Conservation (phyloP, 2,113 vertebrate genomes). For the Larimichthys crocea region DNA sequence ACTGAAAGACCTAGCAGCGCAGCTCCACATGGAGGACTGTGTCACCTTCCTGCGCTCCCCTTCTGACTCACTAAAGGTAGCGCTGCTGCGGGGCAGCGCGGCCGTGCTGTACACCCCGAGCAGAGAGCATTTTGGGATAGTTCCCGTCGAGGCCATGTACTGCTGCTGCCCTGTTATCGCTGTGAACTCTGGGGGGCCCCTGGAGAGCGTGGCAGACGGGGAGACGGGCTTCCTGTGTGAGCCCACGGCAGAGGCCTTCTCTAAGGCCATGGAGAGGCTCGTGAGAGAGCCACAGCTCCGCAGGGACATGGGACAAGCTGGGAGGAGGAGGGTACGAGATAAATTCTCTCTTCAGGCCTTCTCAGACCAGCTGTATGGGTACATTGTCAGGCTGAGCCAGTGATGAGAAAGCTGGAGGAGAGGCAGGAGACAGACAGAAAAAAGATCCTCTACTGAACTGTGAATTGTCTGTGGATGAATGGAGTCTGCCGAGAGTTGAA, state of each 20-base stretch:
- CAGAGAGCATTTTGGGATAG: conserved; percentile 97
- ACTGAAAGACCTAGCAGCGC: conserved; percentile 83
- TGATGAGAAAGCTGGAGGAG: conserved; percentile 67
- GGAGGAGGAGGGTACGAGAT: conserved; percentile 88
- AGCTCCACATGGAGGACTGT: conserved; percentile 80
- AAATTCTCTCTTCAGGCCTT: conserved; percentile 94
- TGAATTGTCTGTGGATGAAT: conserved; percentile 18
- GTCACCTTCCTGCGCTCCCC: conserved; percentile 94
- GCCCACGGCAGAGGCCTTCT: conserved; percentile 87
- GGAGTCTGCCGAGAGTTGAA: conserved; percentile 19
- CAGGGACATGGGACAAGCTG: conserved; percentile 90
- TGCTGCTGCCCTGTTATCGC: conserved; percentile 93
- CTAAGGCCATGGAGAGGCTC: conserved; percentile 91
- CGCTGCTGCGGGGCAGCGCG: conserved; percentile 84
- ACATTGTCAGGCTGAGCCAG: conserved; percentile 86
- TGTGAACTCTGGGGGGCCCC: conserved; percentile 93
- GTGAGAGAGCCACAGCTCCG: conserved; percentile 88
- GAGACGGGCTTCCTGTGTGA: conserved; percentile 94
- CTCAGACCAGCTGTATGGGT: conserved; percentile 89
- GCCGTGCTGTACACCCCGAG: conserved; percentile 97
- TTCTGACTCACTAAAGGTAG: conserved; percentile 91
- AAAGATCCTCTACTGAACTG: conserved; percentile 30
- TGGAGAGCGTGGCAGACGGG: conserved; percentile 90
- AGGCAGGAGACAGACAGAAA: conserved; percentile 15
- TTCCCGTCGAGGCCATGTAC: conserved; percentile 98